phyloP scores from a whole-genome alignment of 2,797 vertebrate species.

The Philypnodon macrostomus region DNA sequence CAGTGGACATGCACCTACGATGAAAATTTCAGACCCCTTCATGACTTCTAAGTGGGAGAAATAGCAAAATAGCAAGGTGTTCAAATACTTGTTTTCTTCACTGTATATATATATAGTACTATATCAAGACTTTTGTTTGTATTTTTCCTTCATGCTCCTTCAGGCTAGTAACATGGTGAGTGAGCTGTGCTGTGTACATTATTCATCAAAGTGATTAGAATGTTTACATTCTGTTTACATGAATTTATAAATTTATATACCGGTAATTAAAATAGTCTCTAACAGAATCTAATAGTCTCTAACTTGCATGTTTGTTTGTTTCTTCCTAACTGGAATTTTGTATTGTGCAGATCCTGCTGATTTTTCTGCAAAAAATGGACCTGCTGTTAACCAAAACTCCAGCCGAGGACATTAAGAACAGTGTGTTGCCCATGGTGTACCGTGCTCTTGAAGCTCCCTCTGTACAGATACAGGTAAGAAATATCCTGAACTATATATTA shows the following conservation, averaged over 20 bases:
- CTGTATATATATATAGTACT: no score
- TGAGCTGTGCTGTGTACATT: constrained; percentile 63
- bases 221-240: no score
- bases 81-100: no score
- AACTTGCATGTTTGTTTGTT: constrained; percentile 6
- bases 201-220: not conserved
- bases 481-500: not conserved
- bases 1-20: no score
- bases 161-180: constrained; percentile 99
- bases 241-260: no score
- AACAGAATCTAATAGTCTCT: no score
- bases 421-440: constrained; percentile 95
- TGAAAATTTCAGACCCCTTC: no score
- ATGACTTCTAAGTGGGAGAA: no score
- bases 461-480: constrained; percentile 92
- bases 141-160: constrained; percentile 81
- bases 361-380: constrained; percentile 99
- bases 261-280: no score
- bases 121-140: constrained; percentile 60
- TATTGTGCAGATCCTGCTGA: constrained; percentile 88
- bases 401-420: constrained; percentile 93
- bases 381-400: constrained; percentile 96
- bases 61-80: no score
- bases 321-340: constrained; percentile 6
- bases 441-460: constrained; percentile 96